Base-by-base conservation (phyloP, 92 coral and sea anemone species). In the Palythoa heliodiscus region DNA sequence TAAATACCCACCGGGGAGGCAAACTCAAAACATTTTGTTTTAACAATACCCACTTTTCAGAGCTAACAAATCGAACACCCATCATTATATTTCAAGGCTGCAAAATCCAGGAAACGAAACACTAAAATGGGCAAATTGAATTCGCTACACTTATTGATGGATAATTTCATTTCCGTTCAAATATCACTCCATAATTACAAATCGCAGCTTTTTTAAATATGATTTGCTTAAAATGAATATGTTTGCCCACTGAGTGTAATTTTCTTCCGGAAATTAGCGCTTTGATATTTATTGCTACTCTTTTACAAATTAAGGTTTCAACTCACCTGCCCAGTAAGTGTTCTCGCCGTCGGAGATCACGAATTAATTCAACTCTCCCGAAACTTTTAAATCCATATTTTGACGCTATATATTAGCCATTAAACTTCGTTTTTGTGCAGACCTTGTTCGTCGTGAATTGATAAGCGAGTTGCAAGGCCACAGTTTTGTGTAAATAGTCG, bases 211-310 rank as follows among this genome's bases (percentile, higher is more conserved):
- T 78, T 73, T 87, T 70, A 86, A 89, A 89, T 87, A 35, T 80
- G 66, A 82, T 83, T 76, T 82, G 88, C 73, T 57, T 68, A 87
- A 87, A 87, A 83, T 83, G 90, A 87, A 77, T 84, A 55, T 88
- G 85, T 87, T 93, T 90, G 92, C 90, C 83, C 75, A 85, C 52
- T 85, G 86, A 83, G 82, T 83, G 77, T 85, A 87, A 91, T 87
- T 70, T 90, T 80, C 89, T 37, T 88, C 98, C 98, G 98, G 98
- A 94, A 94, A 89, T 89, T 93, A 90, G 88, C 90, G 83, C 64
- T 40, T 73, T 53, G 87, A 86, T 83, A 91, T 93, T 92, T 92
- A 93, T 92, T 90, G 75, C 95, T 94, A 95, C 86, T 94, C 93
- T 92, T 86, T 88, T 88, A 85, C 92, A 88, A 87, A 94, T 94